Evolutionary conservation across 2,888 invertebrate genomes (phyloP).

Genomic region (Altica lythri): DNA sequence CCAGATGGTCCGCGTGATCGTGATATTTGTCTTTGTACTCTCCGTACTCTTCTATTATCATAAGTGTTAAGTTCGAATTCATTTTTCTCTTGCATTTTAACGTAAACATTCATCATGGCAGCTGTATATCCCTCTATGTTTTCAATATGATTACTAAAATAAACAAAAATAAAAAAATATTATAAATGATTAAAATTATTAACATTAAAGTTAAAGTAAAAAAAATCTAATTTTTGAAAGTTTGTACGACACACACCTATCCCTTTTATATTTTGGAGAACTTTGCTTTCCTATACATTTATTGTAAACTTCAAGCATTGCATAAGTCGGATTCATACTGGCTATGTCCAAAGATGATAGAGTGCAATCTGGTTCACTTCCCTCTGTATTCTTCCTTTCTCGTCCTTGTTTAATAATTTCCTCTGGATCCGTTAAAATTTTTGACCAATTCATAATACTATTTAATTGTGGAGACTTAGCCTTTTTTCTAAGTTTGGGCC

Average conservation of each 20-base stretch:
- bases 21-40: background rate
- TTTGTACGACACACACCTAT: too few relatives aligned
- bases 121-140: constrained; percentile 60
- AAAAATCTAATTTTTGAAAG: too few relatives aligned
- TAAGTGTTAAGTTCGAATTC: constrained; percentile 54
- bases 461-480: constrained; percentile 56
- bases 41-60: constrained; percentile 12
- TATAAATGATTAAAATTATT: constrained; percentile 9
- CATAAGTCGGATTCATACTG: constrained; percentile 68
- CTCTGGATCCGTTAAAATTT: constrained; percentile 69
- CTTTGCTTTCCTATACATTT: constrained; percentile 64
- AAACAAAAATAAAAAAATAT: constrained; percentile 21
- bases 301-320: constrained; percentile 71
- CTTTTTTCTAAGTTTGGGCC: constrained; percentile 58
- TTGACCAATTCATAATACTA: constrained; percentile 70
- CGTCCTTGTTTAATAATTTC: constrained; percentile 62
- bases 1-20: too few relatives aligned
- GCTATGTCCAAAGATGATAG: constrained; percentile 57
- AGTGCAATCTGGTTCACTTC: constrained; percentile 54
- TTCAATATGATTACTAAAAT: constrained; percentile 38
- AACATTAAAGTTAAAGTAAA: constrained; percentile 2
- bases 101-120: constrained; percentile 62
- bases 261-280: constrained; percentile 46
- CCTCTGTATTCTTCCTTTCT: constrained; percentile 57
- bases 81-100: constrained; percentile 59